Conservation (phyloP, 2,888 invertebrate species). For the Erebia aethiops region DNA sequence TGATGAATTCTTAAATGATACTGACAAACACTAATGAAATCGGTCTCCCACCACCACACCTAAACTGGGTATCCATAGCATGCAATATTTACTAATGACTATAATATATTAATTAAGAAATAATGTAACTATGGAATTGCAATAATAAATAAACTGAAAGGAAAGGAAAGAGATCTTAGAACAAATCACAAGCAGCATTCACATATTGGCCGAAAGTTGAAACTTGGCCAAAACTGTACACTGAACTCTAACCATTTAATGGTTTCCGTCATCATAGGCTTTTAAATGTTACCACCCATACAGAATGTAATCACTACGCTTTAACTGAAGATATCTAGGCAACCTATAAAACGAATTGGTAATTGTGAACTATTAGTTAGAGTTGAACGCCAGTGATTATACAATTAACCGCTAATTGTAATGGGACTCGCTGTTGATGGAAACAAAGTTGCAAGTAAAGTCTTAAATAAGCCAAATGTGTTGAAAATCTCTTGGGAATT, state of each 20-base stretch:
- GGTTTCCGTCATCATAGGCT: background rate
- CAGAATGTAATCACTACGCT: slow-evolving; percentile 16
- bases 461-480: background rate
- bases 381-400: slow-evolving; percentile 24
- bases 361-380: slow-evolving; percentile 13
- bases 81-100: too few species aligned
- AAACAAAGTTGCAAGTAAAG: slow-evolving; percentile 5
- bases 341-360: slow-evolving; percentile 20
- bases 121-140: too few species aligned
- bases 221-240: too few species aligned
- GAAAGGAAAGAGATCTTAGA: too few species aligned
- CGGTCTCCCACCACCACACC: too few species aligned
- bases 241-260: background rate
- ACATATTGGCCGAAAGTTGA: too few species aligned
- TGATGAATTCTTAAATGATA: too few species aligned
- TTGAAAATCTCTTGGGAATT: background rate
- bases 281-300: slow-evolving; percentile 1
- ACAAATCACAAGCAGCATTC: too few species aligned
- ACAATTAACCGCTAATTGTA: slow-evolving; percentile 27
- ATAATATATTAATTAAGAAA: too few species aligned
- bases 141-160: too few species aligned
- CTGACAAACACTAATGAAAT: too few species aligned
- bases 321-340: slow-evolving; percentile 11
- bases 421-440: slow-evolving; percentile 22
- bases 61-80: too few species aligned